Percentiles rank a stretch among this genome's conserved stretches.
phyloP scores from a whole-genome alignment of 2,888 invertebrate genomes.

The Linnaemya vulpina region DNA sequence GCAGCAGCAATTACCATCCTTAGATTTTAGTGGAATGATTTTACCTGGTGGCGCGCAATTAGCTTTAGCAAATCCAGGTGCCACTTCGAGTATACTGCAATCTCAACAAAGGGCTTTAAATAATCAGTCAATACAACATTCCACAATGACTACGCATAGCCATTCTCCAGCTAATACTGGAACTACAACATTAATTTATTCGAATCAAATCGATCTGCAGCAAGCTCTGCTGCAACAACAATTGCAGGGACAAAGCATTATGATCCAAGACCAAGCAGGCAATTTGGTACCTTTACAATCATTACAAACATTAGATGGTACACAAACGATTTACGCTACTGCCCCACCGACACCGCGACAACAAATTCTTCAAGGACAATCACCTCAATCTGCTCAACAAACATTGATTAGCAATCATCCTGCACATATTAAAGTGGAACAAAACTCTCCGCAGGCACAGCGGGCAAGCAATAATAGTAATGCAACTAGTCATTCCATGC shows the following conservation, averaged over 20 bases:
- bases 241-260: slow-evolving; percentile 81
- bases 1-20: slow-evolving; percentile 78
- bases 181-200: slow-evolving; percentile 79
- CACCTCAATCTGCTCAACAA: slow-evolving; percentile 72
- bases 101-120: slow-evolving; percentile 64
- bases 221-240: slow-evolving; percentile 81
- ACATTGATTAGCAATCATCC: slow-evolving; percentile 70
- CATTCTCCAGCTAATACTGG: slow-evolving; percentile 69
- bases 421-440: slow-evolving; percentile 66
- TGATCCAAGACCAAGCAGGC: slow-evolving; percentile 81
- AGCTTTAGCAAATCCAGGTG: slow-evolving; percentile 80
- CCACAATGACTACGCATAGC: slow-evolving; percentile 72
- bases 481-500: slow-evolving; percentile 60
- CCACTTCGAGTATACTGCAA: slow-evolving; percentile 75
- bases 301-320: slow-evolving; percentile 77
- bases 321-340: slow-evolving; percentile 79
- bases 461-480: slow-evolving; percentile 68
- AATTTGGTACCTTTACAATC: slow-evolving; percentile 80
- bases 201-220: slow-evolving; percentile 81
- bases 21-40: slow-evolving; percentile 82
- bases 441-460: slow-evolving; percentile 59
- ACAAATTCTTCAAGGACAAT: slow-evolving; percentile 74
- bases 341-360: slow-evolving; percentile 73
- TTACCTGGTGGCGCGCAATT: slow-evolving; percentile 81
- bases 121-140: slow-evolving; percentile 70